A percentile compares a stretch with the other conserved stretches of the same genome.
phyloP scores from a whole-genome alignment of 23 tunicate species.

The Ciona savignyi region DNA sequence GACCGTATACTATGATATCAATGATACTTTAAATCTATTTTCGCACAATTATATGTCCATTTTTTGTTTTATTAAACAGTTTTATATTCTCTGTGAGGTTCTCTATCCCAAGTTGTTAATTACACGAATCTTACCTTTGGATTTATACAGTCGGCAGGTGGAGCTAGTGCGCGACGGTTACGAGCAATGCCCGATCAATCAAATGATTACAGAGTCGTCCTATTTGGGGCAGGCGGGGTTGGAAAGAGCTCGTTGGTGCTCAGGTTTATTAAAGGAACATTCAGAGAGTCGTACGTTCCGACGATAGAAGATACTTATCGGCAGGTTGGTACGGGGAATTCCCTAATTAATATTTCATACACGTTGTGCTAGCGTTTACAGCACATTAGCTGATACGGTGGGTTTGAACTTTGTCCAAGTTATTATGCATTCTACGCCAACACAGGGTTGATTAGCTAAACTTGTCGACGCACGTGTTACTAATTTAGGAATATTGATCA shows the following conservation, averaged over 20 bases:
- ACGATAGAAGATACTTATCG: constrained; percentile 56
- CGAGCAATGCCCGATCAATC: constrained; percentile 51
- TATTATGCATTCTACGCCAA: neutral
- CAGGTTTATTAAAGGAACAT: constrained; percentile 46
- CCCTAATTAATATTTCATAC: neutral
- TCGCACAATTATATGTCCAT: neutral
- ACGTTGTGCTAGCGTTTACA: no score
- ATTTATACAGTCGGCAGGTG: neutral
- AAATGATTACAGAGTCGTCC: constrained; percentile 48
- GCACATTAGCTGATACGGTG: neutral
- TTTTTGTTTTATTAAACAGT: neutral
- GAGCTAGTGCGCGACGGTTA: neutral
- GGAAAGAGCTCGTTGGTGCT: constrained; percentile 52
- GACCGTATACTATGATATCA: no score
- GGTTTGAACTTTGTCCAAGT: neutral
- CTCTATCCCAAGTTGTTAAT: neutral
- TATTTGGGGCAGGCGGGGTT: constrained; percentile 58
- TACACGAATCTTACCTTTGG: neutral
- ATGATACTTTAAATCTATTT: no score
- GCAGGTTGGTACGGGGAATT: constrained; percentile 31
- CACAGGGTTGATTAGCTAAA: no score
- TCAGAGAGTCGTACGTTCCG: constrained; percentile 35
- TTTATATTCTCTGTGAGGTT: no score
- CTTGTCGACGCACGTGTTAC: no score
- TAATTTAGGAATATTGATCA: no score